These are phyloP conservation scores for Corythornis vintsioides DNA, from an alignment of 2,113 vertebrate species.

Conservation along the genomic window DNA sequence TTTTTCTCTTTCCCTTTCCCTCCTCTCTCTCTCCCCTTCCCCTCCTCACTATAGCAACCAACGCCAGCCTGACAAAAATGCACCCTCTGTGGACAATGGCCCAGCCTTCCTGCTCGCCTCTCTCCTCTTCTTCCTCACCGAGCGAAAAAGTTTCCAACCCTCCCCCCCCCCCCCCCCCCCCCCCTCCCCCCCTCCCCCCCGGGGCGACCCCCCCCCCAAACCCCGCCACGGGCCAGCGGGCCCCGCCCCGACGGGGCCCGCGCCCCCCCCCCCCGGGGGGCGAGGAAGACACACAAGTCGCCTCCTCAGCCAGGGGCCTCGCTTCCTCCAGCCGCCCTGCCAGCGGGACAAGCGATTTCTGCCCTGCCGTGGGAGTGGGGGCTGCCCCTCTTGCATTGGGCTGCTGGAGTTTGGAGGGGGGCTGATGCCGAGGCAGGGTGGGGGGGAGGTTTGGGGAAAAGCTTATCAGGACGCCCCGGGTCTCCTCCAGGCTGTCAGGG, in stretches of 20 bases:
- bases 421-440: no score
- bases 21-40: conserved; percentile 68
- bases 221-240: not conserved
- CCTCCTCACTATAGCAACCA: conserved; percentile 95
- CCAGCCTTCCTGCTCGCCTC: conserved; percentile 78
- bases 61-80: conserved; percentile 90
- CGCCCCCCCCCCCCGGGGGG: not conserved
- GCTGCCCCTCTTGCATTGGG: not conserved
- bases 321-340: not conserved
- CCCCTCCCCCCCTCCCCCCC: not conserved
- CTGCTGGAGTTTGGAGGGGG: not conserved
- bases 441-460: no score
- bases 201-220: not conserved
- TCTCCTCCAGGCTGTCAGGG: not conserved
- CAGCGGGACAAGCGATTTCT: not conserved
- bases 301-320: not conserved
- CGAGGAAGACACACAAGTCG: not conserved
- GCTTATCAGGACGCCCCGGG: not conserved
- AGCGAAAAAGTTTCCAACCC: conserved; percentile 38
- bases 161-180: not conserved
- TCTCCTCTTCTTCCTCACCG: conserved; percentile 65
- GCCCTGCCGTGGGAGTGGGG: not conserved
- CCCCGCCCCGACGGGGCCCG: not conserved
- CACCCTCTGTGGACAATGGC: conserved; percentile 92
- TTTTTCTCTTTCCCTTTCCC: not conserved